phyloP scores from a whole-genome alignment of 2,888 invertebrate genomes.

The Pandemis cinnamomeana region DNA sequence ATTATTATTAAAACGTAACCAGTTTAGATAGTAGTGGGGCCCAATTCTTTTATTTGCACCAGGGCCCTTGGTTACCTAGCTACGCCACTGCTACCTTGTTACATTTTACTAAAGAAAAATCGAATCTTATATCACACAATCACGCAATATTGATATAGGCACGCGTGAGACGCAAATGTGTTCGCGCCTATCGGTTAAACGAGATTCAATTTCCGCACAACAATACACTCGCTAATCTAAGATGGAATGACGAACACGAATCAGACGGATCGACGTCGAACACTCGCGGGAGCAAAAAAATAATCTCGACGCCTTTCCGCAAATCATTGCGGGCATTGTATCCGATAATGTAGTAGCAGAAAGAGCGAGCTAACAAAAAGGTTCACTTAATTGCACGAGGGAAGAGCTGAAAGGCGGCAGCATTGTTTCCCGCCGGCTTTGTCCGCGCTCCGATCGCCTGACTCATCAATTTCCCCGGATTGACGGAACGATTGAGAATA shows the following conservation, averaged over 20 bases:
- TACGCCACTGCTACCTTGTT: too few species aligned
- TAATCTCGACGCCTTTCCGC: constrained; percentile 76
- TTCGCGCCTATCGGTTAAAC: constrained; percentile 25
- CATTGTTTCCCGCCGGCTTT: constrained; percentile 80
- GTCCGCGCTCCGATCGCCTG: constrained; percentile 66
- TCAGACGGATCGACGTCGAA: constrained; percentile 61
- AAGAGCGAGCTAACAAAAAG: constrained; percentile 76
- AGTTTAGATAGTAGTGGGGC: too few species aligned
- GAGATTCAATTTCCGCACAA: constrained; percentile 65
- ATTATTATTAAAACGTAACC: too few species aligned
- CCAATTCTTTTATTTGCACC: too few species aligned
- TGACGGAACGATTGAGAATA: constrained; percentile 71
- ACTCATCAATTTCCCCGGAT: constrained; percentile 79
- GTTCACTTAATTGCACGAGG: constrained; percentile 80
- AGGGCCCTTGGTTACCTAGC: too few species aligned
- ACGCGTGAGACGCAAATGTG: constrained; percentile 12
- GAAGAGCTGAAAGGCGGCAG: constrained; percentile 72
- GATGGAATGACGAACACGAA: constrained; percentile 73
- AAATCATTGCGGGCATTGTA: constrained; percentile 81
- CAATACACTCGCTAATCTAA: constrained; percentile 60
- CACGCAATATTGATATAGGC: constrained; percentile 7
- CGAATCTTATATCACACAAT: background rate
- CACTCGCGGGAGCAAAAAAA: constrained; percentile 68
- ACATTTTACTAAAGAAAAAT: too few species aligned
- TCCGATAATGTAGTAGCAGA: constrained; percentile 78